Base-by-base conservation (phyloP, 2,113 vertebrate species). In the Anoplopoma fimbria region DNA sequence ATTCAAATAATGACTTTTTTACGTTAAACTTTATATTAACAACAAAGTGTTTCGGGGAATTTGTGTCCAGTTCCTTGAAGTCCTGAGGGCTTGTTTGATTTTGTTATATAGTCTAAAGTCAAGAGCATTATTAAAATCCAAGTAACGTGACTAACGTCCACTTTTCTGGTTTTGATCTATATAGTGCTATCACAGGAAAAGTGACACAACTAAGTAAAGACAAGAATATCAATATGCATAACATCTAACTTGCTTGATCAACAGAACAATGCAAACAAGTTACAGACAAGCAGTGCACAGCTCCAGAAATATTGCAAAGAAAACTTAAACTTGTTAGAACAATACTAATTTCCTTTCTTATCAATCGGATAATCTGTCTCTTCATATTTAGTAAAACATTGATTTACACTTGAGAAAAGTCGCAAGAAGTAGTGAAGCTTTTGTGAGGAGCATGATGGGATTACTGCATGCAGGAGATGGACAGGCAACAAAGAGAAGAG, bases 331-430 rank as follows among this genome's bases (percentile, higher is more conserved):
- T 19, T 5, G 15, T 47, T 47, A 14, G 45, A 17, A 19, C 15
- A 47, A 17, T 47, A 47, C 6, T 47, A 17, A 47, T 15, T 47
- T 47, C 45, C 19, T 68, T 31, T 34, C 45, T 31, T 53, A 55
- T 33, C 3, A 64, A 53, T 34, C 1, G 1, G 4, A 73, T 80
- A 58, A 47, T 23, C 69, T 34, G 68, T 31, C 9, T 21, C 25
- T 31, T 53, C 19, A 10, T 51, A 23, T 15, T n/a, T 5, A 15
- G 58, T 14, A 42, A 55, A 27, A 58, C 38, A 74, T 49, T 61
- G 53, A 68, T 81, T 81, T 68, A 68, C 62, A 68, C n/a, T 49
- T 60, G 8, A 73, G 23, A 60, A 67, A 38, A 19, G 55, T 63
- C 27, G n/a, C 1, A 6, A 62, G 47, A 40, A 3, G 47, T 34